Evolutionary conservation across 2,888 invertebrate species (phyloP), one percentile per base, ranked within the genome.

Genomic region (Melanargia galathea): DNA sequence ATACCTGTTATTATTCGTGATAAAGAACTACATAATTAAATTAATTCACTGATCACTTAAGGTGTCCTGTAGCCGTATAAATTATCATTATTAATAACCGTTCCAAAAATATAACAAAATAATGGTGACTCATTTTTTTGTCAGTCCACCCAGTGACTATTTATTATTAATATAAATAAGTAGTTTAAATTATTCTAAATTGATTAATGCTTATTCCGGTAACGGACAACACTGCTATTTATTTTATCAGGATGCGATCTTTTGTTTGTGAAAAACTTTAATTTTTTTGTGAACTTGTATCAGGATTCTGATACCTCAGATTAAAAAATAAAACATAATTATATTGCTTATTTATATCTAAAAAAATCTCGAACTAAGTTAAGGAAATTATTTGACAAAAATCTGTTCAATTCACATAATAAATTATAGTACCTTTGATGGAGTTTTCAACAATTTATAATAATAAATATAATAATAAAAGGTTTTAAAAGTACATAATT

Each of bases 1-100:
- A 13, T n/a, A 8, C 16, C 13, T 35, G 18, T 43, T 16, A 43
- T 43, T 43, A 43, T 43, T 8, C 7, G 6, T 43, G 16, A 30
- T 30, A 18, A 51, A 33, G 2, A 51, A 51, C 51, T 20, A 51
- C 18, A 18, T 51, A 51, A 51, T 51, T 51, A 51, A 51, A 51
- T 51, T 33, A 51, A 51, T 51, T 33, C 51, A 51, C 33, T 51
- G 30, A 30, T 51, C 33, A 16, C n/a, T 2, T 16, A 30, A 33
- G 18, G 33, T 26, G 49, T 10, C 26, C 18, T 13, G 18, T 33
- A 7, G 16, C 49, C 13, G 33, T 18, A 51, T 51, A 51, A 51
- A 51, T 33, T 51, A 51, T 10, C 33, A 51, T 51, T 51, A 51
- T 5, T 33, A 30, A 51, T 16, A 43, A 2, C 45, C 16, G 16